Base-by-base conservation (phyloP, 2,113 vertebrate species). In the Apistogramma diplotaenia region DNA sequence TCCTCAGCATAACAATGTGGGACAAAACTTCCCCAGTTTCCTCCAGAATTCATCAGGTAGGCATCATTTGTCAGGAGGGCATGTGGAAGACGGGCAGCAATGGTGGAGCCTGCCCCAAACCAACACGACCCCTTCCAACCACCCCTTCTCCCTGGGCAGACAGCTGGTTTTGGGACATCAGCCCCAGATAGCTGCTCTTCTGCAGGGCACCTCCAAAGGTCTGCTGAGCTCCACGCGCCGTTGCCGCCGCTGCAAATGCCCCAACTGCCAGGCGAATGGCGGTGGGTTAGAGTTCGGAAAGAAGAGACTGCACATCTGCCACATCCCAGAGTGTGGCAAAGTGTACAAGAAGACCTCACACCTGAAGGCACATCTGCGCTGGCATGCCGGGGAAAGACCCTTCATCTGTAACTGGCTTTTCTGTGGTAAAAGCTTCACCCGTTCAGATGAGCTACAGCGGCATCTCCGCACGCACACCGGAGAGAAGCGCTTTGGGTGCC, bases 331-430 rank as follows among this genome's bases (percentile, higher is more conserved):
- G 77, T 97, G 96, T 19, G 96, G 96, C 75, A 97, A 97, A 83
- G 95, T 97, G 74, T 97, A 97, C 87, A 96, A 96, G 87, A 97
- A 97, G 93, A 97, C 96, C 1, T 97, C 96, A n/a, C 96, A 97
- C 91, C 92, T 97, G 43, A 97, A 97, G 92, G 96, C 96, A 10
- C 96, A 97, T 87, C 94, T 97, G 89, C 96, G 96, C 85, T 97
- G 96, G 96, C 96, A 97, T 8, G 96, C 96, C 0, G 96, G 96
- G 6, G 96, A 97, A 88, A 89, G 96, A 59, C 96, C 96, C 67
- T 97, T 97, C 89, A 91, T 97, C 89, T 97, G 96, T 89, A 96
- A 96, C 91, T 97, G 96, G 96, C 95, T 97, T 43, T 97, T 97
- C 92, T 97, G 96, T 11, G 96, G 96, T 0, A 97, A 97, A 84